A percentile compares a stretch with the other conserved stretches of the same genome.
These are phyloP conservation scores for Harpagoxenus sublaevis DNA, from an alignment of 2,888 invertebrate genomes.

Conservation along the genomic window DNA sequence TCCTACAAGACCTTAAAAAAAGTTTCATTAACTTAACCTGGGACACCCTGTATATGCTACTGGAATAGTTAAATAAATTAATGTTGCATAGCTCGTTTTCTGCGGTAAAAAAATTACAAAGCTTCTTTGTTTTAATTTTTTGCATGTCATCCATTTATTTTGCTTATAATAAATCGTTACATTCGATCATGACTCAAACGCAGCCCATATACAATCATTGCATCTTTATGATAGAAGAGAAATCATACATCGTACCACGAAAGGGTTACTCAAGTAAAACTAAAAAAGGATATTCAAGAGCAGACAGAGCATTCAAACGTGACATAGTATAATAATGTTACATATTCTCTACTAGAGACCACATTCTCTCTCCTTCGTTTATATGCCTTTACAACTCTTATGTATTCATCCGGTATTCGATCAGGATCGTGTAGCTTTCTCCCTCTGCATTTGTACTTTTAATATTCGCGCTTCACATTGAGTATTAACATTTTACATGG, in stretches of 20 bases:
- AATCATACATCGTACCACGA: constrained; percentile 74
- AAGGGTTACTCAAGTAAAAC: constrained; percentile 71
- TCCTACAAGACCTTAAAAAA: too few species aligned
- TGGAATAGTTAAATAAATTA: background rate
- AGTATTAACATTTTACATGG: constrained; percentile 66
- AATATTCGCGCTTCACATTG: constrained; percentile 62
- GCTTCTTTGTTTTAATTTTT: constrained; percentile 51
- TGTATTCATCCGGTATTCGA: constrained; percentile 75
- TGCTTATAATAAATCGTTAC: constrained; percentile 84
- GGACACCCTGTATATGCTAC: background rate
- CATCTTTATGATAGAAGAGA: constrained; percentile 81
- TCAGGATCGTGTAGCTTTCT: constrained; percentile 79
- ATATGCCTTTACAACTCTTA: constrained; percentile 80
- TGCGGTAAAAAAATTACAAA: background rate
- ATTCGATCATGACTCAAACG: constrained; percentile 85
- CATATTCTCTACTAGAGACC: constrained; percentile 77
- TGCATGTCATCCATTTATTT: constrained; percentile 80
- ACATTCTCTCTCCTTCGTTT: constrained; percentile 79
- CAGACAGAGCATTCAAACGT: constrained; percentile 76
- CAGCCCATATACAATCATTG: constrained; percentile 86
- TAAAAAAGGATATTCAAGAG: constrained; percentile 70
- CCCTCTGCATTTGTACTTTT: constrained; percentile 79
- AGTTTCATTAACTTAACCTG: too few species aligned
- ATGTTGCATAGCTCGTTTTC: background rate
- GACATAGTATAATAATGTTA: constrained; percentile 55